Base-by-base conservation (phyloP, 2,113 vertebrate genomes). In the Toxotes chatareus region DNA sequence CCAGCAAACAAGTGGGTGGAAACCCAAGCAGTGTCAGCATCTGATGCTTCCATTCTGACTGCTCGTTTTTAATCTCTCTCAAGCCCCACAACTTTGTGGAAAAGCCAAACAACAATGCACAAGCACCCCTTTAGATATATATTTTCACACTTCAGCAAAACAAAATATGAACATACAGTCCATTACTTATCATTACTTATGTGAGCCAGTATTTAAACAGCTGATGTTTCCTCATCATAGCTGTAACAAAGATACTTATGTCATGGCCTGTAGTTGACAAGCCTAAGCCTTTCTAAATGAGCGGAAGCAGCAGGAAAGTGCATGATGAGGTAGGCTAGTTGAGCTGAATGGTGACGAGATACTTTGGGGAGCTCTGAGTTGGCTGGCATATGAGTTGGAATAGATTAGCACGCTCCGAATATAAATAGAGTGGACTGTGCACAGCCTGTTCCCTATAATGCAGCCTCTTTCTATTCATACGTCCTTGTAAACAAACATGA, bases 401-500 rank as follows among this genome's bases (percentile, higher is more conserved):
- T 19, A n/a, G 27, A 44, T 60, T 12, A 23, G 44, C 60, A 27
- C 73, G 44, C n/a, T 65, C 27, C 73, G 57, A 81, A 73, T 77
- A 46, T 63, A 65, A 78, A 72, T 4, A 5, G 40, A 63, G 14
- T 3, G 19, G 38, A 51, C n/a, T 11, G 21, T n/a, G 42, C 40
- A 61, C 51, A 56, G 77, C 13, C 59, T 27, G 57, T 36, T 53
- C 44, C 56, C 53, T 75, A 64, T 40, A 57, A 38, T 64, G 55
- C 49, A 38, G 74, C 46, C 73, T 42, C 7, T 61, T 44, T 65
- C 47, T 73, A 23, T 78, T 76, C n/a, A 57, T 21, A 42, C 13
- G 55, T 2, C 34, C 61, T 34, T 73, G 68, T 70, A 79, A 85
- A 85, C 74, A 84, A 70, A 27, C 27, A 27, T 27, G 27, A 27